Base-by-base conservation (phyloP, 2,797 vertebrate species). In the Somateria mollissima region DNA sequence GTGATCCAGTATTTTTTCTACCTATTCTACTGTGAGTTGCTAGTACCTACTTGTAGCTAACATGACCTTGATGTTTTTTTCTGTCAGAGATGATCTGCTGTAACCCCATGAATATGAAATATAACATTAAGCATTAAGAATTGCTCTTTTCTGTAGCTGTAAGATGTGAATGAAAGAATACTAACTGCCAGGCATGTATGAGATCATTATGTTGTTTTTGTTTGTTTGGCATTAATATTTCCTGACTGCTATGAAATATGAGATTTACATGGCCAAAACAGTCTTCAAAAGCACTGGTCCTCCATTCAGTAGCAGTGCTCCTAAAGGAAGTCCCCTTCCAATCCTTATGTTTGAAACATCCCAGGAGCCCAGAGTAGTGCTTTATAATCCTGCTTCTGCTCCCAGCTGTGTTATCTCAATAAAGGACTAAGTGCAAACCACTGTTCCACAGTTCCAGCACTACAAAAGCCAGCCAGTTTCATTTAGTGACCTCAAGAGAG, bases 41-140 rank as follows among this genome's bases (percentile, higher is more conserved):
- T 90, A 87, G 66, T 94, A 78, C 16, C 51, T 94, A 93, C 94
- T 72, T 83, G 17, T 64, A 76, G 53, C 36, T 93, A 69, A 90
- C 94, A 92, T 6, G 17, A 16, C 18, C 56, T 91, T 90, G 86
- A 81, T 60, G 24, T 12, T 81, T 94, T 85, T 87, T 73, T 24
- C 24, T 36, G 15, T 96, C 69, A 94, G 69, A 94, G 69, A 71
- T 84, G 39, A 13, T 87, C 67, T 84, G 8, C 61, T 91, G n/a
- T 81, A 73, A 92, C 80, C 66, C 53, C 76, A 28, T 81, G 30
- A 78, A 78, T 58, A 79, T 51, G 41, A 87, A 95, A 92, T 86
- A 78, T 37, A 87, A 36, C 77, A 73, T 72, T 67, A 94, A 51
- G 13, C 11, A 51, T 54, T 81, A 70, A 77, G 22, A 36, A 84